Evolutionary conservation across 2,888 invertebrate genomes (phyloP).

Genomic region (Malacosoma neustria): DNA sequence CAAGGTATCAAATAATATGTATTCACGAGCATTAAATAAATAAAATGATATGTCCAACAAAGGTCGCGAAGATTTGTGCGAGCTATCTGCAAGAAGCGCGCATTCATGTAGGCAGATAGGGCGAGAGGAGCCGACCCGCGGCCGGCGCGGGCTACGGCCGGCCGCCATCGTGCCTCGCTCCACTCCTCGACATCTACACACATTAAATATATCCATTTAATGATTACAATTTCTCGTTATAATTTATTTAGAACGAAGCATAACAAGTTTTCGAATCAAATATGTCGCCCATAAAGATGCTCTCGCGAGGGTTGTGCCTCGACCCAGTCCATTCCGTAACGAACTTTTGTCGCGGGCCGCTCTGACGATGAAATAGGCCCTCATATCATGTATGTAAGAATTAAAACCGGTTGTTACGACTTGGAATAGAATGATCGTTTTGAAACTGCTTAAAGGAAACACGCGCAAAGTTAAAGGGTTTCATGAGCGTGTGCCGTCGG

Average conservation of each 20-base stretch:
- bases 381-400: conserved; percentile 64
- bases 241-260: conserved; percentile 73
- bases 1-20: too few relatives aligned
- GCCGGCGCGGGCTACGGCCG: conserved; percentile 21
- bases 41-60: conserved; percentile 47
- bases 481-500: conserved; percentile 49
- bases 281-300: conserved; percentile 75
- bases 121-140: conserved; percentile 17
- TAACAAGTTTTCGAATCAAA: conserved; percentile 75
- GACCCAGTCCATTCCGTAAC: conserved; percentile 60
- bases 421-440: conserved; percentile 60
- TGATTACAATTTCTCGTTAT: conserved; percentile 74
- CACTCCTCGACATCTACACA: conserved; percentile 45
- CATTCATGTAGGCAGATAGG: conserved; percentile 67
- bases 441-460: conserved; percentile 44
- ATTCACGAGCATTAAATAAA: too few relatives aligned
- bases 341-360: conserved; percentile 49
- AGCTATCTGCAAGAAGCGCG: conserved; percentile 57
- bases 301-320: conserved; percentile 65
- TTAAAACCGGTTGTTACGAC: conserved; percentile 65
- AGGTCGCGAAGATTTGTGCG: conserved; percentile 52
- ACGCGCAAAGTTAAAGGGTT: conserved; percentile 60
- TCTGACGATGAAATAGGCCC: conserved; percentile 52
- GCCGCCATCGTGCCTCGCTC: conserved; percentile 28
- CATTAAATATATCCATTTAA: conserved; percentile 72